phyloP scores from a whole-genome alignment of 1,140 invertebrate genomes.

The Meloidogyne floridensis region DNA sequence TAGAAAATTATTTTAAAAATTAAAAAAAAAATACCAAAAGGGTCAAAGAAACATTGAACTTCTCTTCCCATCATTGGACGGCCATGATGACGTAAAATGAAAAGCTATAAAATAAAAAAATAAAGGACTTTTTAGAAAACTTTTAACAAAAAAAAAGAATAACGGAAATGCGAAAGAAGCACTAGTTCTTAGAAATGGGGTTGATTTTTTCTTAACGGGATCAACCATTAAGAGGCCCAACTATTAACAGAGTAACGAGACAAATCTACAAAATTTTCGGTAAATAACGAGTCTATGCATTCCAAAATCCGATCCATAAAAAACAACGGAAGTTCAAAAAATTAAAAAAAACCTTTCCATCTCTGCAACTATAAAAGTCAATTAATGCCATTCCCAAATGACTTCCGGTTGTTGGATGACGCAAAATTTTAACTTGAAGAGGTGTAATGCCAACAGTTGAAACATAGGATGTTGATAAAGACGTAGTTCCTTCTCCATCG shows the following conservation, averaged over 20 bases:
- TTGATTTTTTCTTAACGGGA: too few species aligned
- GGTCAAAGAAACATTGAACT: constrained; percentile 37
- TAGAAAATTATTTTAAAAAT: background rate
- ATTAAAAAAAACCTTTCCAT: constrained; percentile 2
- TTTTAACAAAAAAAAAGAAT: too few species aligned
- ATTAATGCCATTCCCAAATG: constrained; percentile 31
- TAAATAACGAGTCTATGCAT: too few species aligned
- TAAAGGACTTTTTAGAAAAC: too few species aligned
- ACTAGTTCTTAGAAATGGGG: too few species aligned
- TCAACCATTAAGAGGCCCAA: too few species aligned
- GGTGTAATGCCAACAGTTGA: background rate
- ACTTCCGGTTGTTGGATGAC: constrained; percentile 17
- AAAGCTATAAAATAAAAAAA: background rate
- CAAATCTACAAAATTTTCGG: too few species aligned
- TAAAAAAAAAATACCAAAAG: constrained; percentile 28
- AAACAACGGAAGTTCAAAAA: too few species aligned
- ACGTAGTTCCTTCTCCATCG: background rate
- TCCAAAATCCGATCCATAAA: too few species aligned
- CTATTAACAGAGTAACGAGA: too few species aligned
- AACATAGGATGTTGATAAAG: background rate
- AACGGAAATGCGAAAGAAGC: too few species aligned
- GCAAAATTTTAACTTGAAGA: background rate
- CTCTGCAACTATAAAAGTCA: background rate
- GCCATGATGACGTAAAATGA: constrained; percentile 29
- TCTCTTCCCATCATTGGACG: constrained; percentile 33